Evolutionary conservation across 2,113 vertebrate genomes (phyloP).

Genomic region (Pao palembangensis): DNA sequence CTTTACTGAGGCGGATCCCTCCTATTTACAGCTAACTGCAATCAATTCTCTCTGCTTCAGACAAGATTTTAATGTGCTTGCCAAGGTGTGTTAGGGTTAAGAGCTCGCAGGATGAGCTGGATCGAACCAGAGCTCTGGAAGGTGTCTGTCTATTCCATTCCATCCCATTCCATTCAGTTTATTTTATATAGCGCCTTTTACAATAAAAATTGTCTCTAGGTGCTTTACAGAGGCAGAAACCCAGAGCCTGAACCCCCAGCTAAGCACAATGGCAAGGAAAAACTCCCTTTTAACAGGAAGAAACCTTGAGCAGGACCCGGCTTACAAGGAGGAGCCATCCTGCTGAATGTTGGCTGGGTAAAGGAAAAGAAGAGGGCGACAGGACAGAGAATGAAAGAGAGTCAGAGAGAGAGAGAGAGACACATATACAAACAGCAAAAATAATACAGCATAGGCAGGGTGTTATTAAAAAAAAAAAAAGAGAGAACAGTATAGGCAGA

Average conservation of each 20-base stretch:
- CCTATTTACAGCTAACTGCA: slow-evolving; percentile 20
- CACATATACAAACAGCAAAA: slow-evolving; percentile 2
- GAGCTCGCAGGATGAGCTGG: slow-evolving; percentile 20
- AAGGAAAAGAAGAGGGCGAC: background rate
- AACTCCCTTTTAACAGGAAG: too few relatives aligned
- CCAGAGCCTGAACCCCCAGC: too few relatives aligned
- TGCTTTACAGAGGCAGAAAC: too few relatives aligned
- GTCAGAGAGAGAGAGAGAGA: background rate
- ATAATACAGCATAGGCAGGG: too few relatives aligned
- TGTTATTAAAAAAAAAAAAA: too few relatives aligned
- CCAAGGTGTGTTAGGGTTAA: slow-evolving; percentile 52
- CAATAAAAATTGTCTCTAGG: too few relatives aligned
- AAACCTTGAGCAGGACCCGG: too few relatives aligned
- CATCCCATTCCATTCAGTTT: too few relatives aligned
- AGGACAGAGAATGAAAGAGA: background rate
- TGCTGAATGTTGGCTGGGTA: slow-evolving; percentile 6
- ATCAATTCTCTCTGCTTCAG: slow-evolving; percentile 58
- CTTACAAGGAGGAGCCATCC: slow-evolving; percentile 22
- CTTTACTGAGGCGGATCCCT: slow-evolving; percentile 42
- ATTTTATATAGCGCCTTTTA: too few relatives aligned
- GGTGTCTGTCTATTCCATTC: slow-evolving; percentile 16
- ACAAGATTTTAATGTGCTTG: slow-evolving; percentile 62
- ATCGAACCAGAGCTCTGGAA: slow-evolving; percentile 26
- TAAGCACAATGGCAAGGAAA: too few relatives aligned
- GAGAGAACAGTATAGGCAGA: too few relatives aligned